Conservation (phyloP, 2,888 invertebrate species). For the Drosophila borealis region DNA sequence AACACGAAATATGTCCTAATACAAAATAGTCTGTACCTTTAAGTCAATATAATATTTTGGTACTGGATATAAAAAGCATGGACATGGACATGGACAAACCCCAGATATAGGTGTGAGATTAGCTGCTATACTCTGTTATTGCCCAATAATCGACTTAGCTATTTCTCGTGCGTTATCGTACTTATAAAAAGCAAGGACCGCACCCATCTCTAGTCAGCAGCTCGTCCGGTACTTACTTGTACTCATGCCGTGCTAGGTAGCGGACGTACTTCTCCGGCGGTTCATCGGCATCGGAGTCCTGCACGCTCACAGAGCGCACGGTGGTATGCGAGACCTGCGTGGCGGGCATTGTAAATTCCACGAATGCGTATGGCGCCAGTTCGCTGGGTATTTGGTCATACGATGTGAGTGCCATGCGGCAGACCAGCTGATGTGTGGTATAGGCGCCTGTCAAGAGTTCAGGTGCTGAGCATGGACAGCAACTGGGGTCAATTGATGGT, state of each 20-base stretch:
- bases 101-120: too few relatives aligned
- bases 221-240: slow-evolving; percentile 87
- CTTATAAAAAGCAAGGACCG: too few relatives aligned
- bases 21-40: too few relatives aligned
- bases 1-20: too few relatives aligned
- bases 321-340: slow-evolving; percentile 98
- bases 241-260: slow-evolving; percentile 97
- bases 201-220: too few relatives aligned
- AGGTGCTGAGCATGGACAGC: neutral
- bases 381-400: slow-evolving; percentile 98
- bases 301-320: slow-evolving; percentile 96
- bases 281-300: slow-evolving; percentile 92
- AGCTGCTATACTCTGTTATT: too few relatives aligned
- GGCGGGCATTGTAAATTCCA: slow-evolving; percentile 99
- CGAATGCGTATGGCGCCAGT: slow-evolving; percentile 94
- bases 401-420: slow-evolving; percentile 97
- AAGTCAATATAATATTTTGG: too few relatives aligned
- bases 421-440: slow-evolving; percentile 97
- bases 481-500: neutral
- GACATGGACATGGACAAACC: too few relatives aligned
- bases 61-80: too few relatives aligned
- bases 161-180: too few relatives aligned
- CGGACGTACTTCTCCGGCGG: slow-evolving; percentile 99
- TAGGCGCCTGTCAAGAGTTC: slow-evolving; percentile 92
- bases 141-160: too few relatives aligned